phyloP scores from a whole-genome alignment of 2,797 vertebrate genomes.

The Chromis chromis region DNA sequence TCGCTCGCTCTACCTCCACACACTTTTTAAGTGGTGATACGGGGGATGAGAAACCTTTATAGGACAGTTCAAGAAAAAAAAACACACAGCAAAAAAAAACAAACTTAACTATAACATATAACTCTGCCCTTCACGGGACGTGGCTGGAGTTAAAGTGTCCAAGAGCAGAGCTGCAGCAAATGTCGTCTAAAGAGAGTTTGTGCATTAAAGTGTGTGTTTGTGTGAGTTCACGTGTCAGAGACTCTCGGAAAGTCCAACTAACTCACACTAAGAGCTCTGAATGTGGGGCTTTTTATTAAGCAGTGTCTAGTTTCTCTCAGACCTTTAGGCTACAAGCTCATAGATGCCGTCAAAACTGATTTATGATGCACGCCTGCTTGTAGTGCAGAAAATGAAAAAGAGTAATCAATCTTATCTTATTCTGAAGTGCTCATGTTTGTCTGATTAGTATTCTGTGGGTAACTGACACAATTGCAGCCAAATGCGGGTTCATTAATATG shows the following conservation, averaged over 20 bases:
- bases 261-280: slow-evolving; percentile 36
- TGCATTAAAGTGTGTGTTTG: slow-evolving; percentile 16
- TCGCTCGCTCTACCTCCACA: slow-evolving; percentile 60
- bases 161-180: slow-evolving; percentile 38
- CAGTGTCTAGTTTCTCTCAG: slow-evolving; percentile 50
- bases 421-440: slow-evolving; percentile 56
- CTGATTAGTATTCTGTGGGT: slow-evolving; percentile 72
- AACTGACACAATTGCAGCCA: slow-evolving; percentile 72
- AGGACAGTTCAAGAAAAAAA: slow-evolving; percentile 65
- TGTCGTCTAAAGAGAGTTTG: slow-evolving; percentile 1
- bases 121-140: slow-evolving; percentile 43
- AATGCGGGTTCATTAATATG: slow-evolving; percentile 64
- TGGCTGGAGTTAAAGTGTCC: slow-evolving; percentile 29
- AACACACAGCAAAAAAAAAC: slow-evolving; percentile 42
- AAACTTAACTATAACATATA: slow-evolving; percentile 60
- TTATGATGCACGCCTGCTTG: slow-evolving; percentile 54
- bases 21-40: slow-evolving; percentile 63
- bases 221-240: slow-evolving; percentile 35
- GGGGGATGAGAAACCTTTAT: slow-evolving; percentile 63
- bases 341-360: slow-evolving; percentile 51
- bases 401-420: slow-evolving; percentile 68
- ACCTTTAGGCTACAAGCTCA: slow-evolving; percentile 53
- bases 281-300: slow-evolving; percentile 44
- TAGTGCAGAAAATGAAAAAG: slow-evolving; percentile 47
- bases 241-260: slow-evolving; percentile 25